Conservation (phyloP, 30 jellyfish, hydroid and myxozoan species). For the Clytia hemisphaerica region DNA sequence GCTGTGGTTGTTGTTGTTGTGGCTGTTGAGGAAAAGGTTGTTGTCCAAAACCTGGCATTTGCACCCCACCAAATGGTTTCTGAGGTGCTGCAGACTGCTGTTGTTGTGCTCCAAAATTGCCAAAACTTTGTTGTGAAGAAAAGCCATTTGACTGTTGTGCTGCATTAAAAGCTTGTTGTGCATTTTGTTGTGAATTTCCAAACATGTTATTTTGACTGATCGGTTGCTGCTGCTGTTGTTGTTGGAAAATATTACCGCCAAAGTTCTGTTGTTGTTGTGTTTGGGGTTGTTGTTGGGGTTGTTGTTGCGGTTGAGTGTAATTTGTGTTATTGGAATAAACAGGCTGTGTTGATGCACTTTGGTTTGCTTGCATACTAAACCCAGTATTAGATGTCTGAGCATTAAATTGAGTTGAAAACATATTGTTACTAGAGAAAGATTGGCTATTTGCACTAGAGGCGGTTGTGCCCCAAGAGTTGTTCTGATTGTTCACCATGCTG, state of each 20-base stretch:
- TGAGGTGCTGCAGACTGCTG: background rate
- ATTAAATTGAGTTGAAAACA: too few relatives aligned
- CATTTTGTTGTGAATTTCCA: constrained; percentile 2
- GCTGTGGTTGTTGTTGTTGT: constrained; percentile 46
- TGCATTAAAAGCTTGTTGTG: constrained; percentile 11
- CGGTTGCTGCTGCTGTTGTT: background rate
- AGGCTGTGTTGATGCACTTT: background rate
- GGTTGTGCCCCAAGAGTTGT: constrained; percentile 4
- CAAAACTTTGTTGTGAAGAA: constrained; percentile 1
- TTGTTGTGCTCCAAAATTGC: constrained; percentile 13
- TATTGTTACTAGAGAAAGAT: background rate
- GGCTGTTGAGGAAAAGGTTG: too few relatives aligned
- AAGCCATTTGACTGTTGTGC: too few relatives aligned
- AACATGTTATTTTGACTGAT: background rate
- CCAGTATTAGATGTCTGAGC: too few relatives aligned
- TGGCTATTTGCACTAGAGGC: background rate
- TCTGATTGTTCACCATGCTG: background rate
- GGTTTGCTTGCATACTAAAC: background rate
- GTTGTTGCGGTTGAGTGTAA: background rate
- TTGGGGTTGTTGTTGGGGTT: too few relatives aligned
- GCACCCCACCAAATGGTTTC: constrained; percentile 24
- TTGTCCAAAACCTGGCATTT: constrained; percentile 39
- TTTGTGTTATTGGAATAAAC: background rate
- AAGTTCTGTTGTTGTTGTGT: background rate
- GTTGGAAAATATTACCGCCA: background rate